Conservation (phyloP, 2,888 invertebrate genomes). For the Noctua janthe region DNA sequence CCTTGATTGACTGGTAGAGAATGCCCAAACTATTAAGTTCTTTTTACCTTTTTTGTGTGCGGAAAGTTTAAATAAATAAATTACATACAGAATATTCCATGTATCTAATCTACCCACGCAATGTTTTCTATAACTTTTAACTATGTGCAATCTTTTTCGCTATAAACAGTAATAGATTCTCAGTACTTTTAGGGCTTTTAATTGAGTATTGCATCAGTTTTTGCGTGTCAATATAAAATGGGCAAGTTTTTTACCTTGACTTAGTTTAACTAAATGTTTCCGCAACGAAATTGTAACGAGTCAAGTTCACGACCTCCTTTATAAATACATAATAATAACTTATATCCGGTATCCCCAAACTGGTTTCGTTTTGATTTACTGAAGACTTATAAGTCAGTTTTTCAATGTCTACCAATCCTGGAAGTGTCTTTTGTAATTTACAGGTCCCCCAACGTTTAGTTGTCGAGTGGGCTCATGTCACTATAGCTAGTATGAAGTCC, state of each 20-base stretch:
- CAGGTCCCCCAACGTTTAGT: neutral
- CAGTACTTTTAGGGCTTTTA: neutral
- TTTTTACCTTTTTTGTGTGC: no score
- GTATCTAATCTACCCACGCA: neutral
- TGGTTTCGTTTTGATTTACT: neutral
- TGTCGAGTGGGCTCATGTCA: neutral
- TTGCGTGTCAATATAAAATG: constrained; percentile 11
- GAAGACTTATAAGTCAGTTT: neutral
- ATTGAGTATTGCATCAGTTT: constrained; percentile 20
- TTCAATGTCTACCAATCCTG: neutral
- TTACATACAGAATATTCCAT: no score
- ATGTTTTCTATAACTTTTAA: neutral
- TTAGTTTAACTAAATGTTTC: constrained; percentile 19
- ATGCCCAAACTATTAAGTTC: no score
- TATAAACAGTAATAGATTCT: neutral
- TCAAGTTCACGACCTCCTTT: constrained; percentile 30
- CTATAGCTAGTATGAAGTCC: neutral
- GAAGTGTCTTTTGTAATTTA: neutral
- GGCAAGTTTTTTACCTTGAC: constrained; percentile 21
- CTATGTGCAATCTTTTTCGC: neutral
- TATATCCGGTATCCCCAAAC: neutral
- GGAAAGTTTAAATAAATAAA: no score
- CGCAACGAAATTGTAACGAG: constrained; percentile 21
- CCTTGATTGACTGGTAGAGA: no score
- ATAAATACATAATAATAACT: neutral